These are phyloP conservation scores for Harpegnathos saltator DNA, from an alignment of 1,140 invertebrate genomes.

Conservation along the genomic window DNA sequence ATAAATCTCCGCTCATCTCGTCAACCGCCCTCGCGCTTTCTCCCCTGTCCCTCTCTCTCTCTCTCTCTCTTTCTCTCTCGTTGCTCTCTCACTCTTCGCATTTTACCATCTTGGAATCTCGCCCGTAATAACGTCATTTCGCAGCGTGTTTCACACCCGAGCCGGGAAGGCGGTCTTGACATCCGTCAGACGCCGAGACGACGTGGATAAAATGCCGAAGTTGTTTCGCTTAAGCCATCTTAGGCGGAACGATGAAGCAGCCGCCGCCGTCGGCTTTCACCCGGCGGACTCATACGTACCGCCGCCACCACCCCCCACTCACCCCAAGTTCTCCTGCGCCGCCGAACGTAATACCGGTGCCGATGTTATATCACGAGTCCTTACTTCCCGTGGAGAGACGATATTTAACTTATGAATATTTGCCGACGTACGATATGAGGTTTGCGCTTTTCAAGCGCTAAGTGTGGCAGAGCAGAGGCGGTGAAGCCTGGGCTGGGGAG, in stretches of 20 bases:
- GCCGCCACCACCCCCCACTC: neutral
- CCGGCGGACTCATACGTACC: constrained; percentile 3
- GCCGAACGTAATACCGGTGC: constrained; percentile 66
- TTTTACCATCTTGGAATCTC: constrained; percentile 20
- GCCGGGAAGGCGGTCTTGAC: constrained; percentile 52
- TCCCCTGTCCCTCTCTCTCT: too few relatives aligned
- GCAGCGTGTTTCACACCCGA: constrained; percentile 28
- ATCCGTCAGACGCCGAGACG: constrained; percentile 36
- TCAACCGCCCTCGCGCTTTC: neutral
- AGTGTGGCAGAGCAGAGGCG: constrained; percentile 13
- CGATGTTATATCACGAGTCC: constrained; percentile 68
- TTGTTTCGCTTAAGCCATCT: constrained; percentile 54
- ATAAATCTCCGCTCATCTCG: constrained; percentile 18
- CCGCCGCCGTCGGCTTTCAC: neutral
- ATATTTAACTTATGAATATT: constrained; percentile 84
- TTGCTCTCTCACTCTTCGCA: neutral
- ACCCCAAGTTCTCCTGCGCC: constrained; percentile 33
- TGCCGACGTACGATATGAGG: constrained; percentile 82
- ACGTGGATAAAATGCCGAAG: constrained; percentile 65
- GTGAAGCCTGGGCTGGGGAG: neutral
- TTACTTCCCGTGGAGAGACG: constrained; percentile 63
- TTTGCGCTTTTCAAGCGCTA: constrained; percentile 80
- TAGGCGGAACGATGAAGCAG: constrained; percentile 19
- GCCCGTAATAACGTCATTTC: constrained; percentile 44
- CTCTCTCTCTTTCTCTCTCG: too few relatives aligned